Percentiles rank a stretch among this genome's conserved stretches.
Conservation (phyloP, 2,888 invertebrate genomes). For the Koerneria pararmatus region DNA sequence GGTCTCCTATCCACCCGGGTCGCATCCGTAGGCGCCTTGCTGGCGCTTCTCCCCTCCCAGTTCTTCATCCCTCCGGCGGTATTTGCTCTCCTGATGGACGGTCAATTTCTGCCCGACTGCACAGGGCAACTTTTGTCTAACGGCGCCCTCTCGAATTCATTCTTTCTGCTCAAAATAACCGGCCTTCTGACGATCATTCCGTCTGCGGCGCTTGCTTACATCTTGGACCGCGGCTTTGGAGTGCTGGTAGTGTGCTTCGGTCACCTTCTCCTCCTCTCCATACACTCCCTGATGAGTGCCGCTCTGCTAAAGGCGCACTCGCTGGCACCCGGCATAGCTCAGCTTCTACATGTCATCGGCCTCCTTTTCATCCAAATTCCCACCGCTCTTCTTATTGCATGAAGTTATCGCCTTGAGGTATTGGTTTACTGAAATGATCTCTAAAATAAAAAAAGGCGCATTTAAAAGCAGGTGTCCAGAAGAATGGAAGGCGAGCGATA, state of each 20-base stretch:
- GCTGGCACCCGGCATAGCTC: conserved; percentile 10
- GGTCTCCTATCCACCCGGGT: conserved; percentile 9
- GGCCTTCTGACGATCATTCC: conserved; percentile 12
- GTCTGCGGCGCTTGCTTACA: not conserved
- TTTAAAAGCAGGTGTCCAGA: too few relatives aligned
- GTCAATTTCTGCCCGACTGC: not conserved
- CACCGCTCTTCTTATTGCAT: too few relatives aligned
- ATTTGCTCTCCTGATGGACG: not conserved
- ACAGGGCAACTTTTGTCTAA: not conserved
- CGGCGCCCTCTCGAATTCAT: not conserved
- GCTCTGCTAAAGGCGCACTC: conserved; percentile 18
- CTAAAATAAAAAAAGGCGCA: too few relatives aligned
- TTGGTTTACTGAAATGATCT: too few relatives aligned
- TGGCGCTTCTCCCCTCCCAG: not conserved
- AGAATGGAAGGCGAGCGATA: too few relatives aligned
- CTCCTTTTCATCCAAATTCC: conserved; percentile 18
- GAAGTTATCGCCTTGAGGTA: too few relatives aligned
- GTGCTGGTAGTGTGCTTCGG: not conserved
- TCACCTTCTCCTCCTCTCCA: not conserved
- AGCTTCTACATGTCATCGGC: conserved; percentile 16
- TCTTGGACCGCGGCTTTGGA: not conserved
- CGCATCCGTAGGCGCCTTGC: not conserved
- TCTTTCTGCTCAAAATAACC: conserved; percentile 5
- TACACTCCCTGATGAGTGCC: not conserved
- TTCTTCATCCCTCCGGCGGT: not conserved